Conservation (phyloP, 2,113 vertebrate species). For the Notothenia rossii region DNA sequence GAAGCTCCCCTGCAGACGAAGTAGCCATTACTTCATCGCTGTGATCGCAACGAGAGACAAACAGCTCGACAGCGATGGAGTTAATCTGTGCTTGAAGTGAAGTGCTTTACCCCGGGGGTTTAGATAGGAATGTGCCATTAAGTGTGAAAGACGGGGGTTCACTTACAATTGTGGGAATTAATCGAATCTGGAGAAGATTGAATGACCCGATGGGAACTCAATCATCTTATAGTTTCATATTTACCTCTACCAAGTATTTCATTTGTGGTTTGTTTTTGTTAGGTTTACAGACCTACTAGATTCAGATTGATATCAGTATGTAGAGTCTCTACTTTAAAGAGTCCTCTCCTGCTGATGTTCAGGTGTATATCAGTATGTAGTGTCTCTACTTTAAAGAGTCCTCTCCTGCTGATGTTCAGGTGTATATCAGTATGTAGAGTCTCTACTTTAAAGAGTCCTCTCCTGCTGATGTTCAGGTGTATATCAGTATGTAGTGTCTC, state of each 20-base stretch:
- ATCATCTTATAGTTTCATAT: neutral
- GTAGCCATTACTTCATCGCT: constrained; percentile 49
- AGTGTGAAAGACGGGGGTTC: constrained; percentile 14
- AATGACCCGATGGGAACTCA: constrained; percentile 38
- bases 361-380: too few relatives aligned
- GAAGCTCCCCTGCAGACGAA: constrained; percentile 38
- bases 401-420: too few relatives aligned
- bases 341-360: too few relatives aligned
- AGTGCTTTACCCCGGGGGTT: constrained; percentile 68
- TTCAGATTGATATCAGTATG: too few relatives aligned
- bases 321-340: too few relatives aligned
- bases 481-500: too few relatives aligned
- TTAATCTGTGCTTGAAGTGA: constrained; percentile 75
- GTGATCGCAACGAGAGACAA: constrained; percentile 50
- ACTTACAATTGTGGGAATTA: constrained; percentile 55
- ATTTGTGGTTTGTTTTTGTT: neutral
- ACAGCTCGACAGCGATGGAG: constrained; percentile 51
- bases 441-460: too few relatives aligned
- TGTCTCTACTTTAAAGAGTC: too few relatives aligned
- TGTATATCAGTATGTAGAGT: too few relatives aligned
- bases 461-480: too few relatives aligned
- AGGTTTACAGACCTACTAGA: too few relatives aligned
- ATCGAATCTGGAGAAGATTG: constrained; percentile 43
- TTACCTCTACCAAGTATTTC: too few relatives aligned
- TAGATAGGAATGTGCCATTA: constrained; percentile 69